These are phyloP conservation scores for Ruditapes philippinarum DNA, from an alignment of 1,140 invertebrate species.

Conservation along the genomic window DNA sequence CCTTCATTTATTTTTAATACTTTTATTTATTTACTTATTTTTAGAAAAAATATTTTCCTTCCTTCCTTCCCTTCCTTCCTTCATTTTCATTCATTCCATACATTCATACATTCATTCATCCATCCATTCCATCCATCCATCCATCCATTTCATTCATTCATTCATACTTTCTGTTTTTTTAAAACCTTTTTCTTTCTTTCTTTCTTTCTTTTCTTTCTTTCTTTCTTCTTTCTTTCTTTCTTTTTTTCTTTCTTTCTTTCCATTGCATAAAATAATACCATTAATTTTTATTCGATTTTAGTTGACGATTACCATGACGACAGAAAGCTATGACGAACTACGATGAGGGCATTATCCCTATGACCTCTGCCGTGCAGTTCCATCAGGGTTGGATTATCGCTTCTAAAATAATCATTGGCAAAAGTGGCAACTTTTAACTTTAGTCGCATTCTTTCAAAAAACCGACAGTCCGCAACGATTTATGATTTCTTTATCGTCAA, in stretches of 20 bases:
- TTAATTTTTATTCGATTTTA: too few relatives aligned
- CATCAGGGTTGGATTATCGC: constrained; percentile 54
- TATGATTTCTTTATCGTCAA: constrained; percentile 82
- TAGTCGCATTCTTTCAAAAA: constrained; percentile 75
- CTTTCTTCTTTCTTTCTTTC: too few relatives aligned
- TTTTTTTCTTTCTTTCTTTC: too few relatives aligned
- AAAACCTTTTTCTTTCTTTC: too few relatives aligned
- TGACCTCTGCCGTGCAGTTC: constrained; percentile 19
- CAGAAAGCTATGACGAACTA: not conserved
- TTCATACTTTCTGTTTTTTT: too few relatives aligned
- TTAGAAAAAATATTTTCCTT: too few relatives aligned
- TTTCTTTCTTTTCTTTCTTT: too few relatives aligned
- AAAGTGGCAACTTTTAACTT: constrained; percentile 78
- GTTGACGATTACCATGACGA: too few relatives aligned
- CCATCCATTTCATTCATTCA: too few relatives aligned
- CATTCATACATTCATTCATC: constrained; percentile 55
- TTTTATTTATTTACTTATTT: too few relatives aligned
- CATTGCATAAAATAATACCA: too few relatives aligned
- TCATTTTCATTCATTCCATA: constrained; percentile 47
- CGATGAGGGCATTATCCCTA: not conserved
- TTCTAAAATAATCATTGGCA: constrained; percentile 69
- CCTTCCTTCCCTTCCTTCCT: constrained; percentile 57
- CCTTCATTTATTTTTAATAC: too few relatives aligned
- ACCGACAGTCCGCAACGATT: constrained; percentile 73
- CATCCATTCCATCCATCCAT: constrained; percentile 60